Conservation (phyloP, 2,113 vertebrate species). For the Vulpes ferrilata region DNA sequence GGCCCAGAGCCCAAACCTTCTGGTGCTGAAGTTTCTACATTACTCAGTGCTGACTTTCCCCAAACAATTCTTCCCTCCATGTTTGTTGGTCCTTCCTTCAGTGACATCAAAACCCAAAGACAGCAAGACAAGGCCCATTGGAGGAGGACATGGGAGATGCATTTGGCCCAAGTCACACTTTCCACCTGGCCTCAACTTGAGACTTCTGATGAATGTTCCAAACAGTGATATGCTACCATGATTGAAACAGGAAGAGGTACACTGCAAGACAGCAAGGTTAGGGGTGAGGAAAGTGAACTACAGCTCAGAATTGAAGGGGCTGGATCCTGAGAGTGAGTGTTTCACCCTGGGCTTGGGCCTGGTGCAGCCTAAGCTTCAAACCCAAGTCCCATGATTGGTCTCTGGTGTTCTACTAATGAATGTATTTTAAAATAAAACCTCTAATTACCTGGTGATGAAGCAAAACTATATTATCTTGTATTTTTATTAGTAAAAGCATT, state of each 20-base stretch:
- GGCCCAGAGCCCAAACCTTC: neutral
- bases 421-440: neutral
- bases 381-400: neutral
- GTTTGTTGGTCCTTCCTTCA: neutral
- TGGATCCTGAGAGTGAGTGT: neutral
- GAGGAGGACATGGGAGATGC: neutral
- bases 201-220: neutral
- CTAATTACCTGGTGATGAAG: neutral
- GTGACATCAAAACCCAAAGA: neutral
- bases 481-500: conserved; percentile 46
- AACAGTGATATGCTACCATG: neutral
- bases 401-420: neutral
- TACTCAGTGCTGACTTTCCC: neutral
- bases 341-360: neutral
- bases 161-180: neutral
- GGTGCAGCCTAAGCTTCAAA: neutral
- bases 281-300: neutral
- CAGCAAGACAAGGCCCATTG: fast-evolving
- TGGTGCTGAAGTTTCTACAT: neutral
- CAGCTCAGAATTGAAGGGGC: neutral
- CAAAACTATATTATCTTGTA: neutral
- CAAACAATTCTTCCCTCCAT: neutral
- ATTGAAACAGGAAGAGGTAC: neutral
- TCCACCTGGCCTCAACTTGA: neutral
- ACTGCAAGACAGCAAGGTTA: neutral